These are phyloP conservation scores for Chloebia gouldiae DNA, from an alignment of 2,113 vertebrate species.

Conservation along the genomic window DNA sequence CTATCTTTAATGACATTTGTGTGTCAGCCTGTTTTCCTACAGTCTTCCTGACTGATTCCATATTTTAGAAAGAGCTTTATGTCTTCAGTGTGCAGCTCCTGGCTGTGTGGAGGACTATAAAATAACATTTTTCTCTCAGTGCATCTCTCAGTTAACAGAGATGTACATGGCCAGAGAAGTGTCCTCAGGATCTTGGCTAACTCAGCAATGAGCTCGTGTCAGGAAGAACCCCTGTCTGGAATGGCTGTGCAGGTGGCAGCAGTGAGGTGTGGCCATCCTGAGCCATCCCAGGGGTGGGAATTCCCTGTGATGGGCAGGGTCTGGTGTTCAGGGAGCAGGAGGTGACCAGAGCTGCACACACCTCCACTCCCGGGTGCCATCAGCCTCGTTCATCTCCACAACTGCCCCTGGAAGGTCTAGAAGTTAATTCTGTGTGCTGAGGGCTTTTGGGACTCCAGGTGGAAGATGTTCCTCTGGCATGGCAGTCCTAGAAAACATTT, in stretches of 20 bases:
- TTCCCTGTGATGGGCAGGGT: accelerated
- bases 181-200: neutral
- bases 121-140: neutral
- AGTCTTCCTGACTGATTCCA: neutral
- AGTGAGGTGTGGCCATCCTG: accelerated
- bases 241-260: neutral
- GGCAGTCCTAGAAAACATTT: neutral
- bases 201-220: accelerated
- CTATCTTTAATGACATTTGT: no score
- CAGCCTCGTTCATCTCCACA: neutral
- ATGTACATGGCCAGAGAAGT: neutral
- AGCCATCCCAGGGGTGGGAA: accelerated
- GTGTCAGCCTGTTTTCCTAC: neutral
- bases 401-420: accelerated
- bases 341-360: neutral
- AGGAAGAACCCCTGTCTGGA: neutral
- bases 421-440: neutral
- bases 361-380: accelerated
- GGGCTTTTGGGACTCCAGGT: neutral
- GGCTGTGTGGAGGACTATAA: neutral
- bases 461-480: neutral
- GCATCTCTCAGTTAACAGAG: no score
- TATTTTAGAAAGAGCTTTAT: neutral
- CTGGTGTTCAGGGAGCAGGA: accelerated
- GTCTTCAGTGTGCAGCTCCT: neutral